Base-by-base conservation (phyloP, 2,888 invertebrate species). In the Nephrotoma guestfalica region DNA sequence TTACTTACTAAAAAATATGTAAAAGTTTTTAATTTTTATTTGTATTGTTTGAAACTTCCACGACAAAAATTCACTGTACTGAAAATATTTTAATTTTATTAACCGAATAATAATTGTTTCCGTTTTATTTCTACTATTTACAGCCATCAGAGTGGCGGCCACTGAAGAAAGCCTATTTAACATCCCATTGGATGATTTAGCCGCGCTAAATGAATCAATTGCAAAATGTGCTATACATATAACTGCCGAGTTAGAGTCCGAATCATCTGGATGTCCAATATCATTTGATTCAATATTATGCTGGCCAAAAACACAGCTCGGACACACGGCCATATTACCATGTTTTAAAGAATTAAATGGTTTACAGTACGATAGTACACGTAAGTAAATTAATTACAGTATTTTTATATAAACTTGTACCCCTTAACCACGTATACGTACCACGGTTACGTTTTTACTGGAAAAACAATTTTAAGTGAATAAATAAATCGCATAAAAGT, bases 301-400 rank as follows among this genome's bases (percentile, higher is more conserved):
- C 90, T 97, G 97, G 97, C 97, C 96, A 7, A 93, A 94, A 0
- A 96, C 97, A 9, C 93, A 93, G 0, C 93, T 94, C 88, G 95
- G 95, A 87, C 93, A 94, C 0, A 91, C 93, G 87, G 95, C 96
- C 0, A 91, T 94, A 5, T 93, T 96, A 88, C 94, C 95, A 51
- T 98, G 97, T 90, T 96, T 97, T 89, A 94, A 94, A 83, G 95
- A 96, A 89, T 93, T 97, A 87, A 94, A 95, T 88, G 96, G 96
- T 86, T 93, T 97, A 86, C 93, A 93, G 88, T 97, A 97, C 89
- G 97, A 97, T 90, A 94, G 94, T 87, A 94, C 95, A 90, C 94
- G 97, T 97, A 92, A 96, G 96, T 95, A 87, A 42, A 83, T 41
- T 84, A n/a, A 13, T 47, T 47, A 30, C 30, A 30, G 30, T 30